Evolutionary conservation across 1,140 invertebrate genomes (phyloP).

Genomic region (Drosophila equinoxialis): DNA sequence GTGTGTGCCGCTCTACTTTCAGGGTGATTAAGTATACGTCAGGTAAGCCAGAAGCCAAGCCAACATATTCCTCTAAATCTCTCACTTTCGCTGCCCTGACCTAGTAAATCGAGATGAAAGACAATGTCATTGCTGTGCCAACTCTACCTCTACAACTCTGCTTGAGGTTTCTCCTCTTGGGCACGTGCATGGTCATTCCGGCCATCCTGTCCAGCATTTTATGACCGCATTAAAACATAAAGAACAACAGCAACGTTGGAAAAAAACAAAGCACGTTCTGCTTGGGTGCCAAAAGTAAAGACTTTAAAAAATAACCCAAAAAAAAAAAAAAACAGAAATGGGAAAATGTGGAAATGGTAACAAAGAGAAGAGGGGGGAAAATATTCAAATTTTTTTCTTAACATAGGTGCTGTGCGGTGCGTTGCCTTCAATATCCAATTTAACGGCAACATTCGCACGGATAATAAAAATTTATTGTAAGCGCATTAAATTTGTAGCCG

Average conservation of each 20-base stretch:
- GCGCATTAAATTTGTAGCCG: conserved; percentile 73
- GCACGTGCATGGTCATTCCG: conserved; percentile 29
- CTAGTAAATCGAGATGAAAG: conserved; percentile 35
- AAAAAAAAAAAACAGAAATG: conserved; percentile 37
- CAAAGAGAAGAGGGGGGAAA: conserved; percentile 11
- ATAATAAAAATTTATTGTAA: conserved; percentile 77
- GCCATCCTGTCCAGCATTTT: conserved; percentile 56
- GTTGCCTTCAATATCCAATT: conserved; percentile 50
- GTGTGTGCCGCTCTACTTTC: conserved; percentile 23
- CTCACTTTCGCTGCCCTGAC: conserved; percentile 37
- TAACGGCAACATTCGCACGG: conserved; percentile 60
- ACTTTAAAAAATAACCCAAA: conserved; percentile 14
- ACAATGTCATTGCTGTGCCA: conserved; percentile 13
- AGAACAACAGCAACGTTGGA: conserved; percentile 38
- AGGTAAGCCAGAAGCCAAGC: conserved; percentile 58
- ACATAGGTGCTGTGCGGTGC: conserved; percentile 23
- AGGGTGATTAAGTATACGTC: conserved; percentile 66
- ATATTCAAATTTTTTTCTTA: conserved; percentile 61
- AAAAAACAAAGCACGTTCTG: conserved; percentile 41
- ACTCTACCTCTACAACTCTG: neutral
- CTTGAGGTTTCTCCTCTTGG: neutral
- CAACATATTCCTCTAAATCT: conserved; percentile 39
- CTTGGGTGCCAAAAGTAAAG: conserved; percentile 43
- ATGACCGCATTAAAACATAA: conserved; percentile 71
- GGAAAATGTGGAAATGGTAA: conserved; percentile 21